Evolutionary conservation across 1,140 invertebrate species (phyloP).

Genomic region (Ceratitis capitata): DNA sequence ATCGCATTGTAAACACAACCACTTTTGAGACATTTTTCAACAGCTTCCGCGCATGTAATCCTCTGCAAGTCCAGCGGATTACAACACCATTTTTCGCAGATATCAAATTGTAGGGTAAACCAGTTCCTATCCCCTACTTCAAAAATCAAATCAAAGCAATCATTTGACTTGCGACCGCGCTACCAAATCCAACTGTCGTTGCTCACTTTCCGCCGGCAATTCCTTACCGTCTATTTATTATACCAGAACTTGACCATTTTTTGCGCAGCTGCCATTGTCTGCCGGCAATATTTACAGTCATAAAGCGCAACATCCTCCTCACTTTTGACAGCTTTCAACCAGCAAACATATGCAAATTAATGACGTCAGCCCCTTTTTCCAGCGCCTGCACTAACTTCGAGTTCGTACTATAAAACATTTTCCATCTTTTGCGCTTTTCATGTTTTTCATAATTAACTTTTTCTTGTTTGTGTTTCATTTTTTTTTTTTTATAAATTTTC

Average conservation of each 20-base stretch:
- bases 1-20: slow-evolving; percentile 7
- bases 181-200: background rate
- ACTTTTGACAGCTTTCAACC: slow-evolving; percentile 25
- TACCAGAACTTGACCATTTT: background rate
- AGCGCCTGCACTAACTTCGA: too few relatives aligned
- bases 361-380: background rate
- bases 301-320: background rate
- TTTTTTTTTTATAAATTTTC: background rate
- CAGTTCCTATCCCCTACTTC: background rate
- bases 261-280: background rate
- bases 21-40: background rate
- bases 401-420: background rate
- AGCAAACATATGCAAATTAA: slow-evolving; percentile 29
- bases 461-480: background rate
- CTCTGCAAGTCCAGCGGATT: slow-evolving; percentile 17
- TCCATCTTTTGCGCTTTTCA: slow-evolving; percentile 15
- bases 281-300: background rate
- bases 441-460: slow-evolving; percentile 33
- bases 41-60: slow-evolving; percentile 16
- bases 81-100: background rate
- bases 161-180: background rate
- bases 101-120: background rate
- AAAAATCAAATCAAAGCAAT: background rate
- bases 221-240: background rate
- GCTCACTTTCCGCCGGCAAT: background rate